A percentile compares a stretch with the other conserved stretches of the same genome.
These are phyloP conservation scores for Paraescarpia echinospica DNA, from an alignment of 1,140 invertebrate genomes.

Conservation along the genomic window DNA sequence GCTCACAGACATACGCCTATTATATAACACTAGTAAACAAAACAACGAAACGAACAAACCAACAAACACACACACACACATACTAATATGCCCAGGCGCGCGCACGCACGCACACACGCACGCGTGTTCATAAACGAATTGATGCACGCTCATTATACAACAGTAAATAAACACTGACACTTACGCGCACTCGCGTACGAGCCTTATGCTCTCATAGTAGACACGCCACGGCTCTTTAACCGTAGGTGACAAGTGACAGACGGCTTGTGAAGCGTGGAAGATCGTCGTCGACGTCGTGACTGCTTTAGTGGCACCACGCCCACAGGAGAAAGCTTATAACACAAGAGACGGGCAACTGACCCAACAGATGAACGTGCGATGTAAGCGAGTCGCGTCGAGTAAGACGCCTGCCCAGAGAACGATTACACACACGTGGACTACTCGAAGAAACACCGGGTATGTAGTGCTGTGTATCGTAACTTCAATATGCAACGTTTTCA, in stretches of 20 bases:
- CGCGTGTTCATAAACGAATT: background rate
- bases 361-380: background rate
- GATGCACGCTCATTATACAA: slow-evolving; percentile 25
- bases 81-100: no score
- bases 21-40: no score
- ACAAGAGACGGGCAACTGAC: background rate
- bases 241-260: background rate
- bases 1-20: no score
- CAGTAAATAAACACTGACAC: slow-evolving; percentile 12
- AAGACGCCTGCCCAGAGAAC: no score
- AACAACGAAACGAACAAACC: no score
- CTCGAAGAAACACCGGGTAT: no score
- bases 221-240: background rate
- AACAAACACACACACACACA: no score
- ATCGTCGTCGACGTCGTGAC: background rate
- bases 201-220: background rate
- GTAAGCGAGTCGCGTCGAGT: background rate
- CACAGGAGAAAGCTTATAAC: background rate
- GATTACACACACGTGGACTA: no score
- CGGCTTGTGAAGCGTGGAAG: background rate
- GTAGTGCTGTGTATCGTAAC: no score
- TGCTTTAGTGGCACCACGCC: background rate
- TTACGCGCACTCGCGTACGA: background rate
- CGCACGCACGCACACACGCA: no score
- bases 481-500: no score